A percentile compares a stretch with the other conserved stretches of the same genome.
phyloP scores from a whole-genome alignment of 2,888 invertebrate genomes.

The Achlya flavicornis region DNA sequence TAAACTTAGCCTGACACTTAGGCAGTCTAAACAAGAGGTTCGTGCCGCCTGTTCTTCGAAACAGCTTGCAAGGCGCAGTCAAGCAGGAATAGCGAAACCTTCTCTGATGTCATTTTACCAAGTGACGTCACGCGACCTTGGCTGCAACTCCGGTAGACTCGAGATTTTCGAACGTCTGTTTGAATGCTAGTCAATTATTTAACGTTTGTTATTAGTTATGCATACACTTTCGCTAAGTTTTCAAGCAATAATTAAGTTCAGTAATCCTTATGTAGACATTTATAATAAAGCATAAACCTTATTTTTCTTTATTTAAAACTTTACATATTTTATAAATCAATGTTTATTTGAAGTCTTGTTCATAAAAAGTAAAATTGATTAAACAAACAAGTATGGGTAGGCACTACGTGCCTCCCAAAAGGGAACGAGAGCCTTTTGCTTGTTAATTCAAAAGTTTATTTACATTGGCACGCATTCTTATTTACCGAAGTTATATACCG shows the following conservation, averaged over 20 bases:
- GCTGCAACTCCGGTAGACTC: slow-evolving; percentile 28
- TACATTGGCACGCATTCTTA: slow-evolving; percentile 8
- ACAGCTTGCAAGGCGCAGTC: slow-evolving; percentile 21
- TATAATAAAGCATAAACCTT: too few species aligned
- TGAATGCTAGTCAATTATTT: slow-evolving; percentile 22
- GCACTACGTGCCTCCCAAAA: not conserved
- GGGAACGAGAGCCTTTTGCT: not conserved
- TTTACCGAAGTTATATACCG: slow-evolving; percentile 5
- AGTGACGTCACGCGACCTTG: slow-evolving; percentile 53
- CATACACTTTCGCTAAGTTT: slow-evolving; percentile 6
- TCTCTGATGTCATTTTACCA: slow-evolving; percentile 37
- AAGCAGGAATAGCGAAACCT: slow-evolving; percentile 8
- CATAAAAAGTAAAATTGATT: not conserved
- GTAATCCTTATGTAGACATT: too few species aligned
- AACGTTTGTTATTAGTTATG: slow-evolving; percentile 16
- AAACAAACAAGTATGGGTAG: not conserved
- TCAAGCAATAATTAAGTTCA: not conserved
- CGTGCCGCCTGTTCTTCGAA: slow-evolving; percentile 22
- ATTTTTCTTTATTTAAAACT: too few species aligned
- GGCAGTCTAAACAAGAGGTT: slow-evolving; percentile 19
- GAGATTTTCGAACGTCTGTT: slow-evolving; percentile 22
- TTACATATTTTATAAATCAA: not conserved
- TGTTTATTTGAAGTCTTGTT: not conserved
- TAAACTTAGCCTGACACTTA: not conserved
- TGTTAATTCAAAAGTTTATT: slow-evolving; percentile 3